Conservation (phyloP, 2,888 invertebrate genomes). For the Morpho deidamia region DNA sequence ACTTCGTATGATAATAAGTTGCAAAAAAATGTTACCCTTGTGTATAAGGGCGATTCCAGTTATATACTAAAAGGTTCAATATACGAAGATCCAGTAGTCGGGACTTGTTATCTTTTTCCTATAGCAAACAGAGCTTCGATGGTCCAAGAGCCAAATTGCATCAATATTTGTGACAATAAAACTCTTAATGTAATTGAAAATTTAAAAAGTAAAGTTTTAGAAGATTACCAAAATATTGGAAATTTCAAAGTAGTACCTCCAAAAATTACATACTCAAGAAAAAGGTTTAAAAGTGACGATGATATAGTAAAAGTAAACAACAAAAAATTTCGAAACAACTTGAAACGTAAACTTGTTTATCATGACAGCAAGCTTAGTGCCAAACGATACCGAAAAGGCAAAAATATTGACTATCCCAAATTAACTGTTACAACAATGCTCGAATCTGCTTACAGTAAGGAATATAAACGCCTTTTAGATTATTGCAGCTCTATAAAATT, state of each 20-base stretch:
- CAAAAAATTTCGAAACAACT: slow-evolving; percentile 21
- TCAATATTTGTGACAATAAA: slow-evolving; percentile 11
- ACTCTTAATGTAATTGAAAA: slow-evolving; percentile 12
- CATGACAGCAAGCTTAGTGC: slow-evolving; percentile 33
- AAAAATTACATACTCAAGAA: slow-evolving; percentile 43
- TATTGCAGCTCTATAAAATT: slow-evolving; percentile 59
- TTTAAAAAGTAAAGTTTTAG: slow-evolving; percentile 13
- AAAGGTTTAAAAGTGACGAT: slow-evolving; percentile 6
- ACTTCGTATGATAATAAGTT: neutral
- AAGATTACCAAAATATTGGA: slow-evolving; percentile 23
- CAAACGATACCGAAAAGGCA: slow-evolving; percentile 58
- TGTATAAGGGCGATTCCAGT: slow-evolving; percentile 33
- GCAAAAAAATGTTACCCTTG: slow-evolving; percentile 29
- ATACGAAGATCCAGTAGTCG: slow-evolving; percentile 42
- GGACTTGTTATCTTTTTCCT: slow-evolving; percentile 47
- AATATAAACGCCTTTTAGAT: slow-evolving; percentile 49
- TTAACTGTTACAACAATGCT: slow-evolving; percentile 31
- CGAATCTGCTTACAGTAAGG: slow-evolving; percentile 45
- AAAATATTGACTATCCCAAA: slow-evolving; percentile 60
- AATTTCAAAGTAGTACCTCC: slow-evolving; percentile 41
- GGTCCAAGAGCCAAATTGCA: slow-evolving; percentile 20
- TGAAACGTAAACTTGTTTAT: slow-evolving; percentile 53
- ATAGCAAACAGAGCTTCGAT: slow-evolving; percentile 23
- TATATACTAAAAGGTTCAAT: slow-evolving; percentile 44
- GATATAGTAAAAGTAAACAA: slow-evolving; percentile 14